phyloP scores from a whole-genome alignment of 1,140 invertebrate species.

The Ips typographus region DNA sequence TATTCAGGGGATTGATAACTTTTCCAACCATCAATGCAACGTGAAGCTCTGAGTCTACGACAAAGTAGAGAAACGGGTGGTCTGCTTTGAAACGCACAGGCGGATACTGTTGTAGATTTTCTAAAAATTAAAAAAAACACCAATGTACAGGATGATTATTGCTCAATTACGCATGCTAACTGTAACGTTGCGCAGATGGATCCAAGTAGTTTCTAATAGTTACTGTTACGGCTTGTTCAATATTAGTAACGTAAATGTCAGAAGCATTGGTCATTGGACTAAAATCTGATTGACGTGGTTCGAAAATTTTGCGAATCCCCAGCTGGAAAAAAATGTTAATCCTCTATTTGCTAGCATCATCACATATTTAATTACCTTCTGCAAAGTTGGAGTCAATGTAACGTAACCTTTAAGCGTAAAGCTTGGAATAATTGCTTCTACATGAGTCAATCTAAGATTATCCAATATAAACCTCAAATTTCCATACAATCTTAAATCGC shows the following conservation, averaged over 20 bases:
- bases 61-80: conserved; percentile 80
- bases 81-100: conserved; percentile 71
- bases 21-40: conserved; percentile 77
- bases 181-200: conserved; percentile 55
- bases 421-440: conserved; percentile 73
- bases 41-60: conserved; percentile 74
- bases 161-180: conserved; percentile 52
- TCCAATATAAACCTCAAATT: conserved; percentile 66
- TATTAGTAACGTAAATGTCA: conserved; percentile 74
- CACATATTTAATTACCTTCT: conserved; percentile 62
- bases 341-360: neutral
- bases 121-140: conserved; percentile 26
- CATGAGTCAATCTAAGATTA: conserved; percentile 65
- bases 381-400: conserved; percentile 71
- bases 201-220: conserved; percentile 73
- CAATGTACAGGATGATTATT: neutral
- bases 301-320: conserved; percentile 73
- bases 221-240: conserved; percentile 79
- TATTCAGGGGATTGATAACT: conserved; percentile 77
- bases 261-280: conserved; percentile 71
- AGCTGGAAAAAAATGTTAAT: conserved; percentile 55
- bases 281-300: conserved; percentile 73
- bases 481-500: conserved; percentile 51
- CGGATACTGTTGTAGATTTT: conserved; percentile 31
- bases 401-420: conserved; percentile 77